These are phyloP conservation scores for Apostichopus parvimensis DNA, from an alignment of 35 echinoderm and acorn worm species.

Conservation along the genomic window DNA sequence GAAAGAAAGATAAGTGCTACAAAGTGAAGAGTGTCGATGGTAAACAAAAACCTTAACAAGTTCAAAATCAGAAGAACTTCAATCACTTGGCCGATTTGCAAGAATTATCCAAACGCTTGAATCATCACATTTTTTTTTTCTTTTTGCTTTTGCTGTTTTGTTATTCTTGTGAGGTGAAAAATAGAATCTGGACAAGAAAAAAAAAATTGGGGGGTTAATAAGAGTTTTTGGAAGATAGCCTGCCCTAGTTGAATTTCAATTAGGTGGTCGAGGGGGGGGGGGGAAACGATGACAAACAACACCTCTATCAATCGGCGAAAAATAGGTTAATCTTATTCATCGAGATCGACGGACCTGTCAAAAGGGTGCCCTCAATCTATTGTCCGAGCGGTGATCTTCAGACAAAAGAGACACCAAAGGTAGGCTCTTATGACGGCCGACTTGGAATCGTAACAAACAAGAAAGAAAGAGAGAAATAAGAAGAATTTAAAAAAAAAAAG, in stretches of 20 bases:
- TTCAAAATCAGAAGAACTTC: neutral
- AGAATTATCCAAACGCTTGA: neutral
- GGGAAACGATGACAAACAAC: neutral
- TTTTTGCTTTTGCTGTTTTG: neutral
- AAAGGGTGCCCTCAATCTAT: conserved; percentile 50
- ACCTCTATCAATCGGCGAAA: conserved; percentile 11
- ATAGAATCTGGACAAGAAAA: neutral
- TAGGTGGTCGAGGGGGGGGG: neutral
- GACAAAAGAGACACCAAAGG: conserved; percentile 11
- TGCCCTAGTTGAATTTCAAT: conserved; percentile 8
- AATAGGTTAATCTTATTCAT: conserved; percentile 57
- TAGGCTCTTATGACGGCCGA: conserved; percentile 22
- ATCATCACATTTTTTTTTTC: conserved; percentile 1
- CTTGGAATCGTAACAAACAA: conserved; percentile 31
- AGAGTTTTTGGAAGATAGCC: conserved; percentile 19
- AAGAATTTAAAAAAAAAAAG: conserved; percentile 7
- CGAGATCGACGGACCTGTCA: conserved; percentile 37
- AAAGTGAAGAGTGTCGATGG: neutral
- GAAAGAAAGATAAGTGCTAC: neutral
- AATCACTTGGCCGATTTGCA: neutral
- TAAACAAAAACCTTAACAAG: neutral
- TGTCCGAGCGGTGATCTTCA: conserved; percentile 41
- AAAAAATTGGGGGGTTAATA: no score
- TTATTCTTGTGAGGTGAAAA: neutral
- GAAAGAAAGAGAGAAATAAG: neutral